Conservation (phyloP, 1,140 invertebrate genomes). For the Ceratosolen solmsi region DNA sequence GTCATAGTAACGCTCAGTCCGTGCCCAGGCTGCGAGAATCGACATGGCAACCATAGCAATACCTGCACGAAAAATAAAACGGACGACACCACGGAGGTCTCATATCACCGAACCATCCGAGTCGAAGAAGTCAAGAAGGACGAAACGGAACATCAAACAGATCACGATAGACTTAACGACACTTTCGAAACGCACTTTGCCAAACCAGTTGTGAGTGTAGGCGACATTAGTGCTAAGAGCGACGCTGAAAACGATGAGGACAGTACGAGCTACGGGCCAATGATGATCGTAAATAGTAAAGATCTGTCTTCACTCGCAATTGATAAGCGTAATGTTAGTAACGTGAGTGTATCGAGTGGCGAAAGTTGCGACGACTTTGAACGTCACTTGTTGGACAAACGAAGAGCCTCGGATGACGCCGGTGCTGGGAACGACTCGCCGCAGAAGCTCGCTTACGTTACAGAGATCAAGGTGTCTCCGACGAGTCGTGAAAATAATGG, state of each 20-base stretch:
- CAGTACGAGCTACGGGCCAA: slow-evolving; percentile 58
- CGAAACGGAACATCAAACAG: background rate
- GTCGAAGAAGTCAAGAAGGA: background rate
- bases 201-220: slow-evolving; percentile 58
- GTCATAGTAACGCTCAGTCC: slow-evolving; percentile 54
- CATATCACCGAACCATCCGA: slow-evolving; percentile 26
- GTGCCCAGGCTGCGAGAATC: slow-evolving; percentile 65
- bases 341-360: slow-evolving; percentile 67
- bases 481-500: background rate
- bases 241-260: slow-evolving; percentile 62
- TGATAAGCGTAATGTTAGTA: slow-evolving; percentile 67
- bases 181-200: slow-evolving; percentile 59
- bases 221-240: slow-evolving; percentile 46
- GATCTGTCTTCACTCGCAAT: background rate
- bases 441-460: slow-evolving; percentile 72
- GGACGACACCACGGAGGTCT: background rate
- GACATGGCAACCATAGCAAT: slow-evolving; percentile 55
- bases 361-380: slow-evolving; percentile 69
- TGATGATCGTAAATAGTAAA: slow-evolving; percentile 63
- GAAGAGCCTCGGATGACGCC: no score
- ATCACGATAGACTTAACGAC: background rate
- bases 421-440: slow-evolving; percentile 63
- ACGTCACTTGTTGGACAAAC: slow-evolving; percentile 66
- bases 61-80: slow-evolving; percentile 49
- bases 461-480: slow-evolving; percentile 72